Conservation (phyloP, 2,888 invertebrate species). For the Magallana nippona region DNA sequence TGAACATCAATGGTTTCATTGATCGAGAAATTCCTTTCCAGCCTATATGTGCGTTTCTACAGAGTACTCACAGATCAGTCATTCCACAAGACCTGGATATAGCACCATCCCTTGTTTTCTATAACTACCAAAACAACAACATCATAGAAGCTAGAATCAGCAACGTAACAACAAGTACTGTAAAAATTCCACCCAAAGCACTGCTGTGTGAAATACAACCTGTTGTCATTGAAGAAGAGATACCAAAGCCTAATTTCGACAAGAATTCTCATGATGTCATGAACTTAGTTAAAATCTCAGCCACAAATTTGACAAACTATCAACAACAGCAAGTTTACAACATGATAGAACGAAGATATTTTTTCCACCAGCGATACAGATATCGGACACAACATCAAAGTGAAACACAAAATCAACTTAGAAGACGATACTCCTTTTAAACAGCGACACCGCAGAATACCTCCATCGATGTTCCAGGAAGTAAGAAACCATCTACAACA, state of each 20-base stretch:
- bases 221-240: neutral
- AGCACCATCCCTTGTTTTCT: neutral
- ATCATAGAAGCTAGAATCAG: neutral
- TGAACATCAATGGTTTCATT: neutral
- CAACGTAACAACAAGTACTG: neutral
- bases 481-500: neutral
- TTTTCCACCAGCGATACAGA: too few species aligned
- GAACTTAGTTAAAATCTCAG: neutral
- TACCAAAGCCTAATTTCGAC: neutral
- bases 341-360: too few species aligned
- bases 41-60: neutral
- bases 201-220: conserved; percentile 39
- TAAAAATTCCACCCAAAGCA: conserved; percentile 32
- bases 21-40: neutral
- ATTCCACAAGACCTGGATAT: conserved; percentile 36
- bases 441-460: too few species aligned
- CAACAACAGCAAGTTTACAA: neutral
- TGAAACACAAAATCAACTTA: too few species aligned
- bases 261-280: neutral
- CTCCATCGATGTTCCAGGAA: too few species aligned
- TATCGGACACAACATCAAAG: too few species aligned
- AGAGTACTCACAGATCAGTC: neutral
- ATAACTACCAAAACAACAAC: neutral
- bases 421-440: too few species aligned
- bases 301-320: neutral